phyloP scores from a whole-genome alignment of 53 echinoderm and acorn worm genomes.

The Echinometra lucunter region DNA sequence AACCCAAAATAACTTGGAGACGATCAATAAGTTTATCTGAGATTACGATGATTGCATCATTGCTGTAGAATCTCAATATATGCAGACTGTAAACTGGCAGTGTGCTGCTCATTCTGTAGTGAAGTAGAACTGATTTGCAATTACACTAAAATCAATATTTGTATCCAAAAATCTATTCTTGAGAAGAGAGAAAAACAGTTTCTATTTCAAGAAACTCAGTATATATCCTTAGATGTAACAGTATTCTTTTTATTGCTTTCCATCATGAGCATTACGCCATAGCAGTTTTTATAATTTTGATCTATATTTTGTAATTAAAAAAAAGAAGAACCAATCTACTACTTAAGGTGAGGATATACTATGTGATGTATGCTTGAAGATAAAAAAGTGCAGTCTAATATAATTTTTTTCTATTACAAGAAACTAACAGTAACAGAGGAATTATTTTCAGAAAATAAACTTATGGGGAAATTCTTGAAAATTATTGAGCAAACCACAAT shows the following conservation, averaged over 20 bases:
- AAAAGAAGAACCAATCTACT: too few relatives aligned
- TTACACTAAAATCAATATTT: background rate
- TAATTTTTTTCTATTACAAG: too few relatives aligned
- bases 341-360: too few relatives aligned
- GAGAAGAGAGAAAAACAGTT: background rate
- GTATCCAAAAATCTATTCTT: background rate
- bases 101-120: background rate
- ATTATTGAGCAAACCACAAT: too few relatives aligned
- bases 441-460: too few relatives aligned
- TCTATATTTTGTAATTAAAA: background rate
- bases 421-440: too few relatives aligned
- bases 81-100: background rate
- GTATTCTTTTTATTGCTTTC: background rate
- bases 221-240: background rate
- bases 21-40: conserved; percentile 11
- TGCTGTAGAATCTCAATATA: background rate
- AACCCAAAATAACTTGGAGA: background rate
- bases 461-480: too few relatives aligned
- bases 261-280: background rate
- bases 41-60: background rate
- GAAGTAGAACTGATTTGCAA: background rate
- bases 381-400: too few relatives aligned
- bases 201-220: background rate
- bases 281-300: background rate
- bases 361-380: too few relatives aligned